Evolutionary conservation across 2,797 vertebrate species (phyloP), one percentile per base, ranked within the genome.

Genomic region (Heteromormyrus szaboi): DNA sequence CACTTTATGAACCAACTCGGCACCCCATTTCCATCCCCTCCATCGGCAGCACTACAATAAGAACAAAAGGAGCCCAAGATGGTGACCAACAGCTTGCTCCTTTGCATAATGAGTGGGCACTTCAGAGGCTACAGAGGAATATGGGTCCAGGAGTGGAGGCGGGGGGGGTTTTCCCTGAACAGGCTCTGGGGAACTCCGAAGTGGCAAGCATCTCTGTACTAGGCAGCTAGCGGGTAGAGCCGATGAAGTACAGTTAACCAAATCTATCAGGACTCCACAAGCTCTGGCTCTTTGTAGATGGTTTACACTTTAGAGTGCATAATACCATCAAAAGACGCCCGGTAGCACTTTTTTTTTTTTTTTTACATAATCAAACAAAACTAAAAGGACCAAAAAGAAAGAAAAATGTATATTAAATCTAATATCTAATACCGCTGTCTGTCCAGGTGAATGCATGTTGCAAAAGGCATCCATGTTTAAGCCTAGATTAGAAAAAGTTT

Each of bases 21-120:
- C 29, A 59, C 12, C 85, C 85, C 53, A 29, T 19, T 41, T 86
- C 85, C 53, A 86, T 37, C 33, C 85, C 22, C 11, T 85, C 22
- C 33, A 46, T 56, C 37, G 11, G 86, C 41, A 48, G 86, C 56
- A 48, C 25, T 87, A 50, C 86, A 87, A 50, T 46, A 56, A 87
- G n/a, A 50, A 50, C 33, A 68, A 17, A 87, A 68, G n/a, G 37
- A 19, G 29, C 33, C 53, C 29, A 59, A 87, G 85, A 87, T 59
- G 54, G 85, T 17, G 2, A 44, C 85, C 37, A 56, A 56, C 85
- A 87, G 54, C 53, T 25, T 59, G 54, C 51, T 44, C 8, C 85
- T 87, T 87, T 87, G 85, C 53, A 86, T 86, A 86, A 87, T 62
- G 53, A 87, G 85, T 87, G 85, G 85, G 85, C 59, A 87, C 54